Base-by-base conservation (phyloP, 2,888 invertebrate species). In the Tachina fera region DNA sequence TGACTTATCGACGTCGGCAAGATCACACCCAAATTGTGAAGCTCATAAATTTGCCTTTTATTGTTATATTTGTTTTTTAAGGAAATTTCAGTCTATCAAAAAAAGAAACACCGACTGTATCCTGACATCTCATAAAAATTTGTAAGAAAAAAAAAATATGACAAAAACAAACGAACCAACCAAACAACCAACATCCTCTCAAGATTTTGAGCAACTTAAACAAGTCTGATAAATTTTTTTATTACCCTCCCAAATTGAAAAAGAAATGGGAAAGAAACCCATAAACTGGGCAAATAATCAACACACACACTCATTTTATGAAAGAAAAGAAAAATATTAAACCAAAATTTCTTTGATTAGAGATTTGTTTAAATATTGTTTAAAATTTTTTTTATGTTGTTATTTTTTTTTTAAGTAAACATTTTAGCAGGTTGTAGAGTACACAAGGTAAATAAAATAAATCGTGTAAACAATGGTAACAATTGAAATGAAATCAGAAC, bases 1-100 rank as follows among this genome's bases (percentile, higher is more conserved):
- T 84, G 70, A 49, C 79, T 76, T 83, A 86, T 86, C 86, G 83
- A 86, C 79, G 86, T 68, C 86, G 86, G 83, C 80, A 81, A 86
- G 80, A 86, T 85, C 83, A 80, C 72, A 86, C 31, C 60, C 39
- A n/a, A 75, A 72, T 51, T 53, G 53, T 70, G 6, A 63, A 75
- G 51, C 67, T 68, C 61, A 56, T 78, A 78, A 78, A 61, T 60
- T 31, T 71, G 31, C 2, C 16, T 49, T 22, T n/a, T 10, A 72
- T 31, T 71, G 45, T 8, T 49, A 4, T 0, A 31, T 31, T 31
- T 65, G 45, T 8, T 49, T 65, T 22, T n/a, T 10, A 72, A 78
- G 83, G 56, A 83, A 84, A 75, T 63, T 56, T 31, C 10, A 67
- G 19, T 75, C 14, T 16, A 74, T 56, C 47, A 41, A 10, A 43